Conservation (phyloP, 2,888 invertebrate genomes). For the Yponomeuta plumbellus region DNA sequence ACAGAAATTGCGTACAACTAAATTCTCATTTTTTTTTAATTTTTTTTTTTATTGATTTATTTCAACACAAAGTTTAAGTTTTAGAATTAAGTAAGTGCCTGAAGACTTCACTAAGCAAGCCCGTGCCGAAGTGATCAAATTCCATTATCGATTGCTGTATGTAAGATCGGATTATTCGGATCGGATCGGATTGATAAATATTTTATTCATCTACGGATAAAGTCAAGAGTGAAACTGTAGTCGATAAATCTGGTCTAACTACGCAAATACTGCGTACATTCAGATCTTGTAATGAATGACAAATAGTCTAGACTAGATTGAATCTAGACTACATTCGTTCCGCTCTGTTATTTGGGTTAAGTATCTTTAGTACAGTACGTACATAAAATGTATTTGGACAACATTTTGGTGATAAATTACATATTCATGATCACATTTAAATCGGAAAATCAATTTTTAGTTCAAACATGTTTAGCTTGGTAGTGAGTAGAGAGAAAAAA, state of each 20-base stretch:
- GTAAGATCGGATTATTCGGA: no score
- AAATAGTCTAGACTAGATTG: neutral
- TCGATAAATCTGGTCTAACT: neutral
- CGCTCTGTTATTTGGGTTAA: neutral
- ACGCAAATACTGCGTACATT: neutral
- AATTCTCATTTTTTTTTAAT: no score
- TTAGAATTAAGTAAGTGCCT: no score
- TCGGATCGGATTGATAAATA: no score
- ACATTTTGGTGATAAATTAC: neutral
- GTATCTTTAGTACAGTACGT: neutral
- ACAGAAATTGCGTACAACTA: no score
- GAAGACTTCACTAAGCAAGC: no score
- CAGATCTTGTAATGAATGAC: neutral
- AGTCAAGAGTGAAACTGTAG: neutral
- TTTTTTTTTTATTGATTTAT: no score
- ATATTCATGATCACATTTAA: neutral
- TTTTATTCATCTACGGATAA: neutral
- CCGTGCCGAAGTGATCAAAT: no score
- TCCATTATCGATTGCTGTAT: no score
- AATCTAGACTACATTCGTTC: slow-evolving; percentile 1
- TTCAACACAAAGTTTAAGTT: no score
- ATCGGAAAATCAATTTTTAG: neutral
- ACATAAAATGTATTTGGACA: neutral
- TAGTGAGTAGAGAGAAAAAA: neutral
- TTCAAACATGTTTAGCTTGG: neutral